These are phyloP conservation scores for Burhinus bistriatus DNA, from an alignment of 2,113 vertebrate species.

Conservation along the genomic window DNA sequence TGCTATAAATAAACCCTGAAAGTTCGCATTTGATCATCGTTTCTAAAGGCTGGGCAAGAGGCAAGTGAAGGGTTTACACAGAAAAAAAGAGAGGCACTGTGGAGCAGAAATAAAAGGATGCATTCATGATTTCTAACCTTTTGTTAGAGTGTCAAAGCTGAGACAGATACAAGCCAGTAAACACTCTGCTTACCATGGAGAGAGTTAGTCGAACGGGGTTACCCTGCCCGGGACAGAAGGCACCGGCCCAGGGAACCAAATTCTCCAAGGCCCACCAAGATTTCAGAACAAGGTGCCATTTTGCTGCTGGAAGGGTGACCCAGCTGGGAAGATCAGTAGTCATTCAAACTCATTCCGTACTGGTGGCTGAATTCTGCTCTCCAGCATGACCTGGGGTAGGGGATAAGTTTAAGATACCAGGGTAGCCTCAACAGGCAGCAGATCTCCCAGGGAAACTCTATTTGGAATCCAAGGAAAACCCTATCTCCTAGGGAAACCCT, in stretches of 20 bases:
- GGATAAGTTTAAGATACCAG: neutral
- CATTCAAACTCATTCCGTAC: rapidly evolving
- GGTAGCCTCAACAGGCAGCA: neutral
- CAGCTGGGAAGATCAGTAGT: neutral
- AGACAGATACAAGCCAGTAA: conserved; percentile 67
- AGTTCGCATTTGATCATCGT: conserved; percentile 74
- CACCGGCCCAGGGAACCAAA: neutral
- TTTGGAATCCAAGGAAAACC: neutral
- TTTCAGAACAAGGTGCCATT: neutral
- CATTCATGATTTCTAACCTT: conserved; percentile 75
- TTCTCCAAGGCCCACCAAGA: neutral
- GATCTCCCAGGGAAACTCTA: neutral
- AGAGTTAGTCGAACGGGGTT: neutral
- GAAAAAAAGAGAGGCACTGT: conserved; percentile 75
- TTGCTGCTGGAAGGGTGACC: neutral
- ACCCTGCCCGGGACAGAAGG: conserved; percentile 10
- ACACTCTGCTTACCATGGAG: conserved; percentile 57
- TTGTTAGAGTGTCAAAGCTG: conserved; percentile 59
- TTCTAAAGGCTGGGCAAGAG: conserved; percentile 74
- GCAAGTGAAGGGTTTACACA: conserved; percentile 70
- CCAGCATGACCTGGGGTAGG: neutral
- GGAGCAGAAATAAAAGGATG: conserved; percentile 63
- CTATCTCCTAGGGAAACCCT: neutral
- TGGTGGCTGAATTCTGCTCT: neutral
- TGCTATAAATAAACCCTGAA: conserved; percentile 80